phyloP scores from a whole-genome alignment of 2,113 vertebrate species.

The Arenaria interpres region DNA sequence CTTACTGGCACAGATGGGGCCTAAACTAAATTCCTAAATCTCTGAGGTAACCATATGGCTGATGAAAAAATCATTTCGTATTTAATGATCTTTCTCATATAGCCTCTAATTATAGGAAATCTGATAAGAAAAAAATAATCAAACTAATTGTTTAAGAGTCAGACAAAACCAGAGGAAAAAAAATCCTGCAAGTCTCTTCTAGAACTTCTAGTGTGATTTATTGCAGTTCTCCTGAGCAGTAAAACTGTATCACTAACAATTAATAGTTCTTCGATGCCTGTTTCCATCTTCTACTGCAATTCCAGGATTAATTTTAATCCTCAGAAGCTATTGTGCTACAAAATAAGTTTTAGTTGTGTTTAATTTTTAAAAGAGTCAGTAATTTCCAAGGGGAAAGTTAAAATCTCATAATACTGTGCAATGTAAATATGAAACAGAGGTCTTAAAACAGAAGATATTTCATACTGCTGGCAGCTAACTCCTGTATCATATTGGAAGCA shows the following conservation, averaged over 20 bases:
- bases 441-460: background rate
- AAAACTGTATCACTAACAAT: background rate
- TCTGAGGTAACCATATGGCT: constrained; percentile 71
- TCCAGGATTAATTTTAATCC: background rate
- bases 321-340: background rate
- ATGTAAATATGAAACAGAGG: background rate
- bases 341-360: background rate
- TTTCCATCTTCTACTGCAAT: background rate
- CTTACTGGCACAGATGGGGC: constrained; percentile 66
- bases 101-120: constrained; percentile 29
- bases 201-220: background rate
- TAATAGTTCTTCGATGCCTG: background rate
- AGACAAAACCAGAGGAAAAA: background rate
- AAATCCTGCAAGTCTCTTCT: background rate
- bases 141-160: background rate
- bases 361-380: background rate
- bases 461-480: background rate
- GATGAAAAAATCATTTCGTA: constrained; percentile 49
- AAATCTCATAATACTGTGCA: background rate
- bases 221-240: background rate
- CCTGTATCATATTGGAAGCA: background rate
- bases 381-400: background rate
- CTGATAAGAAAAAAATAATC: background rate
- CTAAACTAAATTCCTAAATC: constrained; percentile 49
- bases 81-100: constrained; percentile 59